phyloP scores from a whole-genome alignment of 1,140 invertebrate genomes.

The Cydia fagiglandana region DNA sequence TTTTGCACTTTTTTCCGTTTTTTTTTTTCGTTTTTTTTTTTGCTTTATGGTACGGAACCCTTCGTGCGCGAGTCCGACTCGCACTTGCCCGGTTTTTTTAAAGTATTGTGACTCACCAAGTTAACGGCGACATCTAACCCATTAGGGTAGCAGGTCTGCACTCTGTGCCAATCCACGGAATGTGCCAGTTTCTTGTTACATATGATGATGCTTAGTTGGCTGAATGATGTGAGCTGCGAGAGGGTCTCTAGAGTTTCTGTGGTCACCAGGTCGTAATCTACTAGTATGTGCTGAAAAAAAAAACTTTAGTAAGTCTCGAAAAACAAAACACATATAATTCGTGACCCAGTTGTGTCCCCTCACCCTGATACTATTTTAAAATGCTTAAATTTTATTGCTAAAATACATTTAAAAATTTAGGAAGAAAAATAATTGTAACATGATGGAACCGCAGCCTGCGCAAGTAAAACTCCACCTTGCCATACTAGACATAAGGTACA shows the following conservation, averaged over 20 bases:
- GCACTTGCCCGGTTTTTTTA: background rate
- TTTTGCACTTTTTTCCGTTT: too few relatives aligned
- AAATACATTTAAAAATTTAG: too few relatives aligned
- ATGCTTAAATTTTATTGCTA: too few relatives aligned
- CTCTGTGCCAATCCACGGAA: constrained; percentile 49
- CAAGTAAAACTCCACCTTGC: constrained; percentile 48
- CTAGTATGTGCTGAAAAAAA: constrained; percentile 51
- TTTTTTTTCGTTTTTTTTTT: too few relatives aligned
- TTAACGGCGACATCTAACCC: constrained; percentile 52
- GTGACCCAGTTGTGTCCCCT: too few relatives aligned
- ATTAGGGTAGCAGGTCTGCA: constrained; percentile 33
- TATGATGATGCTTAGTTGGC: constrained; percentile 52
- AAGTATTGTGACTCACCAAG: constrained; percentile 55
- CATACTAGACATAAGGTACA: constrained; percentile 43
- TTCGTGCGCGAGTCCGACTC: background rate
- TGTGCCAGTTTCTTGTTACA: constrained; percentile 41
- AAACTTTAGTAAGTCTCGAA: background rate
- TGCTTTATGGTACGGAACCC: too few relatives aligned
- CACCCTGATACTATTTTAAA: too few relatives aligned
- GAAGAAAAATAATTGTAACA: too few relatives aligned
- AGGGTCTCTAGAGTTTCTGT: constrained; percentile 49
- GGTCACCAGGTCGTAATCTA: constrained; percentile 58
- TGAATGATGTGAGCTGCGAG: constrained; percentile 43
- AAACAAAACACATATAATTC: too few relatives aligned
- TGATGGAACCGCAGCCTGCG: too few relatives aligned